Evolutionary conservation across 2,113 vertebrate genomes (phyloP), one percentile per base, ranked within the genome.

Genomic region (Beaufortia kweichowensis): DNA sequence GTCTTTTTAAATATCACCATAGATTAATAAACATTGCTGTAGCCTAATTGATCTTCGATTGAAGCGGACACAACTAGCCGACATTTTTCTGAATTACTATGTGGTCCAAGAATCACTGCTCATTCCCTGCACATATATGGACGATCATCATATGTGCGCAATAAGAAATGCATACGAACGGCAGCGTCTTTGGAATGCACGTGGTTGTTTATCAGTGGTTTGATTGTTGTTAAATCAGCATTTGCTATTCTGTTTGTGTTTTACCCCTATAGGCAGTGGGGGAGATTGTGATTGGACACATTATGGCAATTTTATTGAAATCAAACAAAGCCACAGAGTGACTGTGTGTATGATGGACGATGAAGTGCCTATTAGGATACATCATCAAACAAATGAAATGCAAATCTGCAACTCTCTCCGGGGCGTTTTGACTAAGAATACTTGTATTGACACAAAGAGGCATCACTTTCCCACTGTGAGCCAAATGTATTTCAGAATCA

Each of bases 341-440:
- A 71, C 31, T 43, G 19, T 48, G 21, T 73, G 53, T 60, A 35
- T 31, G 35, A 66, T 53, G 61, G 21, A 62, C 29, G 56, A 77
- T 19, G 23, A 57, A 79, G 43, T 2, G 50, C 35, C 65, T 48
- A 76, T 67, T 76, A 59, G 56, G 24, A 59, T 63, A 17, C 77
- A 63, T 79, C 81, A 76, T 71, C 79, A 76, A 63, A 53, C 39
- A 23, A 65, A 62, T 64, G 75, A 67, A 72, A 71, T 23, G 59
- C 65, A 57, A 76, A 70, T 59, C 11, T 28, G 59, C 66, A 4
- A 26, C 46, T 81, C 43, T 24, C 26, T 48, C 61, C 7, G 6
- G 31, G 31, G 66, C 55, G 35, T 61, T 79, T 55, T 77, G 43
- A 73, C 59, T 61, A 43, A 55, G 60, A 48, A 65, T 33, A 55